phyloP scores from a whole-genome alignment of 2,888 invertebrate genomes.

The Lordiphosa fenestrarum region DNA sequence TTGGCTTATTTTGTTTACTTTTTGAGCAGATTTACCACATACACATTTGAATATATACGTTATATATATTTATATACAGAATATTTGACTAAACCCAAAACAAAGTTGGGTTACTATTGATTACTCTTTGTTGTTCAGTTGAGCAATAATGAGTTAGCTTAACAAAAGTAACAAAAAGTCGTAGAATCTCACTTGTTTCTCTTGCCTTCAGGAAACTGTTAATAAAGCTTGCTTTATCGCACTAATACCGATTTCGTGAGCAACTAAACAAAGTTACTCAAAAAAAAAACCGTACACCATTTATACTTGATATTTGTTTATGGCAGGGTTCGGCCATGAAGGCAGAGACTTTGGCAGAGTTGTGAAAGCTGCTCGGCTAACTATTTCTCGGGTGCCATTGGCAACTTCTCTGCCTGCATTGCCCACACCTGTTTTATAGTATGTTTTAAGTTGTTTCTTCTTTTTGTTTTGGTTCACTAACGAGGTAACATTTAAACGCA shows the following conservation, averaged over 20 bases:
- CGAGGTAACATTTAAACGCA: slow-evolving; percentile 77
- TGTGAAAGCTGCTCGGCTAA: too few relatives aligned
- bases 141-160: too few relatives aligned
- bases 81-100: slow-evolving; percentile 16
- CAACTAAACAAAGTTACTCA: too few relatives aligned
- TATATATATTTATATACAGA: slow-evolving; percentile 9
- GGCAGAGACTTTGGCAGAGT: too few relatives aligned
- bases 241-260: too few relatives aligned
- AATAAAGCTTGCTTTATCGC: too few relatives aligned
- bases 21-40: slow-evolving; percentile 28
- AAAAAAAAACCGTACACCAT: slow-evolving; percentile 35
- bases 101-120: neutral
- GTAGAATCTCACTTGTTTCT: too few relatives aligned
- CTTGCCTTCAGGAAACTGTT: too few relatives aligned
- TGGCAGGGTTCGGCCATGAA: neutral
- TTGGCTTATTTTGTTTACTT: slow-evolving; percentile 6
- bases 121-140: too few relatives aligned
- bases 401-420: slow-evolving; percentile 1
- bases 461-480: slow-evolving; percentile 49
- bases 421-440: neutral
- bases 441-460: slow-evolving; percentile 3
- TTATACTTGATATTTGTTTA: slow-evolving; percentile 29
- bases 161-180: too few relatives aligned
- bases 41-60: slow-evolving; percentile 11
- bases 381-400: too few relatives aligned